Evolutionary conservation across 2,888 invertebrate genomes (phyloP).

Genomic region (Philopedon plagiatum): DNA sequence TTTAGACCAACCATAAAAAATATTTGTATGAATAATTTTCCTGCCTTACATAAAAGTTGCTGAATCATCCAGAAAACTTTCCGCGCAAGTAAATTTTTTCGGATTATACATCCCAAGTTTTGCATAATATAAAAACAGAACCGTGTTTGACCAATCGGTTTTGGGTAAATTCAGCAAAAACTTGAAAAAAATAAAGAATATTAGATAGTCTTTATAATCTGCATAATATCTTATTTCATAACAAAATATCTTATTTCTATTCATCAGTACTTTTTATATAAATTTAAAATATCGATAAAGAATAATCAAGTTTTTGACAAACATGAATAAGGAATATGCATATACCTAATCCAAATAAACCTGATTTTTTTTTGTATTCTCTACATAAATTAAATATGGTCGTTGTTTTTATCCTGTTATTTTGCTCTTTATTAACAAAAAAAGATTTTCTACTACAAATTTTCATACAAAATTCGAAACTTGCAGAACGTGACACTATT

Average conservation of each 20-base stretch:
- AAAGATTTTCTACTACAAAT: too few relatives aligned
- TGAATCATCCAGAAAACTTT: conserved; percentile 5
- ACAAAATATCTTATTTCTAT: neutral
- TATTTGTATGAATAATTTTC: conserved; percentile 6
- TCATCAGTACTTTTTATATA: neutral
- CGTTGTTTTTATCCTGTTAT: too few relatives aligned
- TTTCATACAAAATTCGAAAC: too few relatives aligned
- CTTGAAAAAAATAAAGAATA: conserved; percentile 28
- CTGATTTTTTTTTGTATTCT: too few relatives aligned
- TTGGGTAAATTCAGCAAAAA: conserved; percentile 20
- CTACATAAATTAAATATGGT: too few relatives aligned
- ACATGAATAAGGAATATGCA: too few relatives aligned
- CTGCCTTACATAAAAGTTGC: conserved; percentile 22
- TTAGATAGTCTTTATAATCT: conserved; percentile 33
- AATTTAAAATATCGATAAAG: neutral
- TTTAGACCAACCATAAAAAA: neutral
- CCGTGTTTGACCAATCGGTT: conserved; percentile 32
- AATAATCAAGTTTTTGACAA: too few relatives aligned
- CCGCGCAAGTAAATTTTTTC: conserved; percentile 29
- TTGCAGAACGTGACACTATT: too few relatives aligned
- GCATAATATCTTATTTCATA: too few relatives aligned
- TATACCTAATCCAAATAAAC: too few relatives aligned
- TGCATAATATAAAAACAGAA: conserved; percentile 31
- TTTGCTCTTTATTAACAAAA: too few relatives aligned
- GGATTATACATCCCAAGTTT: conserved; percentile 40